Evolutionary conservation across 2,797 vertebrate species (phyloP).

Genomic region (Dendrocincla fuliginosa): DNA sequence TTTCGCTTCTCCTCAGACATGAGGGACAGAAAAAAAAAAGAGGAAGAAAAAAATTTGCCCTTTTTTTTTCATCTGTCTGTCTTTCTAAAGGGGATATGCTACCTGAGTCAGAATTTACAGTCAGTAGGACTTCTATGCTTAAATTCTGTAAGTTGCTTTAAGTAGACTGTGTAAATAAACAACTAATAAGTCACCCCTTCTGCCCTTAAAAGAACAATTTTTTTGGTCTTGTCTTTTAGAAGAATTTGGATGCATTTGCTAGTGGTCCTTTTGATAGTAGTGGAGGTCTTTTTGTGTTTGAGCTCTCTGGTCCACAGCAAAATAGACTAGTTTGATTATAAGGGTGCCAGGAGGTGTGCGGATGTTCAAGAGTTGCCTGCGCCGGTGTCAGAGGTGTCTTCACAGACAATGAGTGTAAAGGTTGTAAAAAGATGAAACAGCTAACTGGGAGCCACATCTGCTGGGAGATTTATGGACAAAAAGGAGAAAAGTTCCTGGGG

Average conservation of each 20-base stretch:
- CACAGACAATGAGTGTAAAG: background rate
- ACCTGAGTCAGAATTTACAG: background rate
- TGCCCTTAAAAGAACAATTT: background rate
- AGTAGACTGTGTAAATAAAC: background rate
- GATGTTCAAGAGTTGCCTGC: background rate
- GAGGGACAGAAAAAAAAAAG: no score
- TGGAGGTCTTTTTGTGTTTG: background rate
- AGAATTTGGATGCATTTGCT: background rate
- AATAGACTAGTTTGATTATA: background rate
- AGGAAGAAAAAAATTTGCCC: accelerated
- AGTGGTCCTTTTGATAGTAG: background rate
- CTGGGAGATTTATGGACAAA: background rate
- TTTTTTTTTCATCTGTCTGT: background rate
- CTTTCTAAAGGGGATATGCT: background rate
- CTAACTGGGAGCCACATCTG: background rate
- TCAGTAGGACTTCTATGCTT: background rate
- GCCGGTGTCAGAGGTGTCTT: background rate
- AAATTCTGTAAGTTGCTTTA: background rate
- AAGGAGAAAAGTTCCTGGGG: background rate
- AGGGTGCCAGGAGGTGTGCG: background rate
- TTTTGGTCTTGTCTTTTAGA: background rate
- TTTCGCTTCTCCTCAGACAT: background rate
- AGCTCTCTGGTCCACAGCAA: background rate
- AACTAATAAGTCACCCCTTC: background rate
- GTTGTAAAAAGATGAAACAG: background rate